Base-by-base conservation (phyloP, 1,140 invertebrate species). In the Bradynema listronoti region DNA sequence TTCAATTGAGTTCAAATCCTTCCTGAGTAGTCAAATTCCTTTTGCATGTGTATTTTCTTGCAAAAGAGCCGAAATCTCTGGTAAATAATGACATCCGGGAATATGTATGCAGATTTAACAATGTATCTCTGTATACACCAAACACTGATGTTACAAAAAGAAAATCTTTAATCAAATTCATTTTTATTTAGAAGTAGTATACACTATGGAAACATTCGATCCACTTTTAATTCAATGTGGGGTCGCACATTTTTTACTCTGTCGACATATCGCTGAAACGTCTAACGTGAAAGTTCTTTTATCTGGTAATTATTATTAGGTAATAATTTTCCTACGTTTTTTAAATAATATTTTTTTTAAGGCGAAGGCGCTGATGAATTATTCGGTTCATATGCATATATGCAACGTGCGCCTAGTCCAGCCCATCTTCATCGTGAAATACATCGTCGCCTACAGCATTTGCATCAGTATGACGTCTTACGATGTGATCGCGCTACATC, bases 311-410 rank as follows among this genome's bases (percentile, higher is more conserved):
- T 51, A 11, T 19, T 27, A 43, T 22, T 43, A 9, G 42, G 3
- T 4, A 19, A 24, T 16, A 9, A 24, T 22, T 58, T 62, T 65
- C 53, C 43, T 60, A 9, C n/a, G 5, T 55, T 30, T 4, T 4
- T 16, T 22, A 11, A 39, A 39, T 39, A 11, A 39, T 11, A 39
- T 11, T 39, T 4, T 19, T 6, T 61, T 58, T 16, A 7, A 61
- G 73, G 74, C 32, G 74, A 77, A 63, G 74, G 74, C 5, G 74
- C 74, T 19, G 74, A 77, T 63, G 74, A 77, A 63, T 56, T 77
- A 19, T 77, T 77, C 46, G 74, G 74, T n/a, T 77, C 73, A 14
- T 77, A 77, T 52, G 71, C 70, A 22, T 77, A 77, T 56, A 77
- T 77, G 75, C 73, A 68, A 56, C 41, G 62, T 32, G 74, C 74